Base-by-base conservation (phyloP, 2,888 invertebrate genomes). In the Morinoia aosen region DNA sequence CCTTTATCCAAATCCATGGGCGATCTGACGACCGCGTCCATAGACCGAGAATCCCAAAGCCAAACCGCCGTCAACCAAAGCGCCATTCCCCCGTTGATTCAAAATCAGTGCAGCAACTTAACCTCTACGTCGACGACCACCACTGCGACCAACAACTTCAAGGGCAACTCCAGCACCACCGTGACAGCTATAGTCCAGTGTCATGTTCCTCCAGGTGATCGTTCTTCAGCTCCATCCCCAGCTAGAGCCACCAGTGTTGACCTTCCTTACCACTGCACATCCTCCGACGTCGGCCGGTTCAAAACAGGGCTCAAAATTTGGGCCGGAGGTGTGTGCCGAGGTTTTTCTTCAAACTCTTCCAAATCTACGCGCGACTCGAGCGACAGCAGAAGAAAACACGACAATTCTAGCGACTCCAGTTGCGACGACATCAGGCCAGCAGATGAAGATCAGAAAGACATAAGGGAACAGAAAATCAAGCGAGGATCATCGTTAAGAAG, bases 211-310 rank as follows among this genome's bases (percentile, higher is more conserved):
- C 57, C 93, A 16, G 57, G 40, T 2, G 57, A 58, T 93, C 56
- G 93, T 11, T 58, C 14, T 10, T 33, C 56, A 1, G 8, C 33
- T 12, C 33, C 57, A 12, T 19, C 93, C 25, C 93, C 56, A 33
- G 33, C 93, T 12, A 93, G 93, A 93, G 93, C 93, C 58, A 93
- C 93, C 56, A 93, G 93, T 33, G 57, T 93, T 2, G 93, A 93
- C n/a, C 93, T 93, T 5, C 93, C 93, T 0, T 57, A 57, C 58
- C 93, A 93, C 25, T 93, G 57, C 33, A 58, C 93, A 8, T 93
- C 93, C 48, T 93, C 93, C 25, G 93, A 93, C n/a, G 48, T 93
- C n/a, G 93, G 93, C 40, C 56, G 93, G 14, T 93, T 93, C 93
- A 93, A 57, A 57, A 93, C 93, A 56, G 93, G 95, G 40, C 64